Percentiles rank a stretch among this genome's conserved stretches.
These are phyloP conservation scores for Orchesella flavescens DNA, from an alignment of 2,888 invertebrate genomes.

Conservation along the genomic window DNA sequence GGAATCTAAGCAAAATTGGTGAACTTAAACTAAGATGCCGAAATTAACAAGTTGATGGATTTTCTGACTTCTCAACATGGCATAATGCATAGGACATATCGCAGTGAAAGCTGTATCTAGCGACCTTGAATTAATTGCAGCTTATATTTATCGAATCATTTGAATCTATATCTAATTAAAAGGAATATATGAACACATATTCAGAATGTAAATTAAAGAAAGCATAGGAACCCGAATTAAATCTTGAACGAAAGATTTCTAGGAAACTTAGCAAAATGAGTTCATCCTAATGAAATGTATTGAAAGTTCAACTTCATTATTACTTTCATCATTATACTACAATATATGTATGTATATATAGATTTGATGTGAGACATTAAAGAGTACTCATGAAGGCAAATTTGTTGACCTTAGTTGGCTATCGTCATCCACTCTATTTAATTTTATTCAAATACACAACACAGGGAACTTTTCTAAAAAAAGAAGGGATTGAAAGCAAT, in stretches of 20 bases:
- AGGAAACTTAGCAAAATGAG: not conserved
- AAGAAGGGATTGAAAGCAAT: not conserved
- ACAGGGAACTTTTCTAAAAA: not conserved
- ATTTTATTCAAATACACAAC: slow-evolving; percentile 3
- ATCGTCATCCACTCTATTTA: not conserved
- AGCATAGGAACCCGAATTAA: slow-evolving; percentile 1
- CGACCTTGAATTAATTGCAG: too few species aligned
- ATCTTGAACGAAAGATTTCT: not conserved
- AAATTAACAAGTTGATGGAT: too few species aligned
- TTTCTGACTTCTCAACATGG: too few species aligned
- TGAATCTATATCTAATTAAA: too few species aligned
- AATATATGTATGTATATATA: not conserved
- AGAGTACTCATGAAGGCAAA: not conserved
- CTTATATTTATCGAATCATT: too few species aligned
- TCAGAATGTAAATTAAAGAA: not conserved
- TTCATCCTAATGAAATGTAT: not conserved
- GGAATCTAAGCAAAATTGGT: too few species aligned
- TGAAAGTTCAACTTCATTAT: not conserved
- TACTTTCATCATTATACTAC: not conserved
- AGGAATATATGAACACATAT: not conserved
- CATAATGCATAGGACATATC: too few species aligned
- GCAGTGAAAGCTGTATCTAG: too few species aligned
- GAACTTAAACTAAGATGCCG: too few species aligned
- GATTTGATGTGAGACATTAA: not conserved
- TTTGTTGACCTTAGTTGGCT: not conserved